These are phyloP conservation scores for Thera britannica DNA, from an alignment of 2,888 invertebrate species.

Conservation along the genomic window DNA sequence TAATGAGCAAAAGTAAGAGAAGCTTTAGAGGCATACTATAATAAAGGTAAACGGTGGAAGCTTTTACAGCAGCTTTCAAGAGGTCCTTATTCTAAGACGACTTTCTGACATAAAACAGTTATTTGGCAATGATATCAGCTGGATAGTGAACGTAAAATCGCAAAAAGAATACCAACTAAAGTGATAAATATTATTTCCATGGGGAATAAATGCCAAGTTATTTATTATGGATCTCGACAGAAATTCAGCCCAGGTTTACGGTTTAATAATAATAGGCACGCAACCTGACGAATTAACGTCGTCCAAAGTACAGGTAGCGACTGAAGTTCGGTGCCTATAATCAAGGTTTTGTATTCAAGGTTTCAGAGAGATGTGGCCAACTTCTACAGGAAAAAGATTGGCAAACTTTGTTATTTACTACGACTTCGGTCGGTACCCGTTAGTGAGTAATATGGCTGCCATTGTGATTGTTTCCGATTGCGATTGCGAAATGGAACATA, in stretches of 20 bases:
- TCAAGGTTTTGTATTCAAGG: slow-evolving; percentile 3
- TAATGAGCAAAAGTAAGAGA: no score
- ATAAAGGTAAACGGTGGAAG: no score
- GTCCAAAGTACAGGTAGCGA: slow-evolving; percentile 22
- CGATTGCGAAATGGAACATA: no score
- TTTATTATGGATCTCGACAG: slow-evolving; percentile 53
- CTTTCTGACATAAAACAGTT: no score
- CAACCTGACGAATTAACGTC: slow-evolving; percentile 53
- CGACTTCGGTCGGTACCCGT: neutral
- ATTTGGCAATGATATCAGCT: neutral
- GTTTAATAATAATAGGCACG: slow-evolving; percentile 62
- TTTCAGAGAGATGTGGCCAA: neutral
- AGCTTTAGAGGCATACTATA: no score
- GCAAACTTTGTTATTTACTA: neutral
- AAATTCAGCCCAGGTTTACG: slow-evolving; percentile 47
- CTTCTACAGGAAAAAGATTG: neutral
- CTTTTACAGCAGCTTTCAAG: no score
- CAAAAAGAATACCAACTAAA: slow-evolving; percentile 35
- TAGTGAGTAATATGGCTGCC: no score
- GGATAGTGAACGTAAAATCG: slow-evolving; percentile 17
- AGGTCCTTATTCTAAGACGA: no score
- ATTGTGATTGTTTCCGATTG: no score
- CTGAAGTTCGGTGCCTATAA: slow-evolving; percentile 6
- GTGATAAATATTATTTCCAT: slow-evolving; percentile 52
- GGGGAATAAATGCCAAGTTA: slow-evolving; percentile 50